Evolutionary conservation across 2,113 vertebrate species (phyloP).

Genomic region (Menura novaehollandiae): DNA sequence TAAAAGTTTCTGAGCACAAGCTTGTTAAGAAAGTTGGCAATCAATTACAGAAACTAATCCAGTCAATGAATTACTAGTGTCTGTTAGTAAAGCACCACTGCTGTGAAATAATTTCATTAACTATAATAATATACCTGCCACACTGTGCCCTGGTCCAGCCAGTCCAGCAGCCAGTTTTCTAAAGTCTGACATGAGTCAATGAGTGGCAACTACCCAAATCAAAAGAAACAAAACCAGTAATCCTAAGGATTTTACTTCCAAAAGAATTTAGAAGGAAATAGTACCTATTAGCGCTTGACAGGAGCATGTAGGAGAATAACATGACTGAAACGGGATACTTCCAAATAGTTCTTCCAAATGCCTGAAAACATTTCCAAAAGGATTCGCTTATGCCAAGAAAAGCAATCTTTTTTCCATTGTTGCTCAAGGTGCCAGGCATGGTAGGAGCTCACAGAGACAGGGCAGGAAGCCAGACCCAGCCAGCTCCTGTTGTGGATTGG

Average conservation of each 20-base stretch:
- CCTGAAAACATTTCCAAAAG: neutral
- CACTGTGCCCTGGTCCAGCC: neutral
- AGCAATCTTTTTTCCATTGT: neutral
- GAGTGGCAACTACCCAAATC: neutral
- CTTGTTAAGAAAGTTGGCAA: constrained; percentile 3
- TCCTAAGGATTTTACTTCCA: constrained; percentile 17
- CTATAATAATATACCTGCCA: neutral
- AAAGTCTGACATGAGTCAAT: neutral
- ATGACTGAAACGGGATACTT: neutral
- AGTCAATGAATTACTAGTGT: neutral
- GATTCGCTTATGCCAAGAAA: neutral
- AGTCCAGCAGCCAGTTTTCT: neutral
- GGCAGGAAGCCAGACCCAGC: neutral
- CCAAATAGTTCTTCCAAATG: neutral
- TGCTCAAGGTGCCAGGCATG: neutral
- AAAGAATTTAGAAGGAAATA: neutral
- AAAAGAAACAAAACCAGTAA: neutral
- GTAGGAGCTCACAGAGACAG: neutral
- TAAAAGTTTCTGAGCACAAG: constrained; percentile 22
- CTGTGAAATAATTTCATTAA: neutral
- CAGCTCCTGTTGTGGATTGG: neutral
- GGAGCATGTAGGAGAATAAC: neutral
- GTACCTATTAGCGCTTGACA: neutral
- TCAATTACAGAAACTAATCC: constrained; percentile 7
- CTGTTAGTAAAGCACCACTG: neutral